These are phyloP conservation scores for Strigops habroptila DNA, from an alignment of 2,113 vertebrate genomes.

Conservation along the genomic window DNA sequence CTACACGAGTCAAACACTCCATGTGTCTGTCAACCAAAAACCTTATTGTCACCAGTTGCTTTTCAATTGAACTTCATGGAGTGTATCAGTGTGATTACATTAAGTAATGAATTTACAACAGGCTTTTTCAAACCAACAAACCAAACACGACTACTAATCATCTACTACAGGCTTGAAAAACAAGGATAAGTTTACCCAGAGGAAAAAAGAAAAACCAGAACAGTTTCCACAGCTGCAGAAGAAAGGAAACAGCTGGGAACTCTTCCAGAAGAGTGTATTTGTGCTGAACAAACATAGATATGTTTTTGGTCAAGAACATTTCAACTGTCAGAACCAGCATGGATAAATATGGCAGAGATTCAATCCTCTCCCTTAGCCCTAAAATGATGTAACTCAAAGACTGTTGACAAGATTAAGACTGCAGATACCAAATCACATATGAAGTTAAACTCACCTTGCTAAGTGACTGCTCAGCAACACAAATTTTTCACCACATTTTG, in stretches of 20 bases:
- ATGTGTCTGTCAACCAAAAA: not conserved
- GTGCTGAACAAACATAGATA: not conserved
- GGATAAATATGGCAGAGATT: not conserved
- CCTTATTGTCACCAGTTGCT: not conserved
- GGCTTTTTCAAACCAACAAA: not conserved
- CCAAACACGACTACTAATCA: not conserved
- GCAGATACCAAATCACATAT: not conserved
- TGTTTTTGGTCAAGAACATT: constrained; percentile 19
- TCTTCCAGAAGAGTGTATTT: not conserved
- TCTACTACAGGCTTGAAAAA: not conserved
- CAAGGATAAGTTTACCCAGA: not conserved
- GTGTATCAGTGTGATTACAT: not conserved
- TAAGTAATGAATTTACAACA: not conserved
- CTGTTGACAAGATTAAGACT: not conserved
- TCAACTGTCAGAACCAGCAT: not conserved
- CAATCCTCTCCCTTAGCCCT: not conserved
- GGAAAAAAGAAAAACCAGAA: not conserved
- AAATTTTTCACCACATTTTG: not conserved
- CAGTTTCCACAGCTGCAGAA: not conserved
- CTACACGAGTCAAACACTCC: not conserved
- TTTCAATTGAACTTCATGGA: not conserved
- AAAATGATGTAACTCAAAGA: not conserved
- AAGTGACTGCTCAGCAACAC: not conserved
- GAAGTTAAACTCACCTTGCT: not conserved
- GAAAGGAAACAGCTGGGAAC: constrained; percentile 4